A percentile compares a stretch with the other conserved stretches of the same genome.
These are phyloP conservation scores for Plagodis dolabraria DNA, from an alignment of 2,888 invertebrate genomes.

Conservation along the genomic window DNA sequence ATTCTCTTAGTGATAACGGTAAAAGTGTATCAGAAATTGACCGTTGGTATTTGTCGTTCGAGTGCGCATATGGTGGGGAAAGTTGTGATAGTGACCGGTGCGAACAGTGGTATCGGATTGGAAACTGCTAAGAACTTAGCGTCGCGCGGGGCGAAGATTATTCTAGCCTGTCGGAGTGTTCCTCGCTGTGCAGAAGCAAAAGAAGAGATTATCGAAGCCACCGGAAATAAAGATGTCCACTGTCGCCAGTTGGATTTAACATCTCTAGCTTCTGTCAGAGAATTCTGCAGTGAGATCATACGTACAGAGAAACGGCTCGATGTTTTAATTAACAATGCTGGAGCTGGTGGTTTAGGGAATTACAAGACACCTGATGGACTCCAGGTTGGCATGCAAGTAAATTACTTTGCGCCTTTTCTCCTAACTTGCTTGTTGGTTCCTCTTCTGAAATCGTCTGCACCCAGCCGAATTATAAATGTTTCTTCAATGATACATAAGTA, in stretches of 20 bases:
- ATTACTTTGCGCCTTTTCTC: conserved; percentile 90
- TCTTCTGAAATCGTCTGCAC: conserved; percentile 82
- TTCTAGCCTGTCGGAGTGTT: conserved; percentile 79
- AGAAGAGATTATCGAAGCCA: conserved; percentile 65
- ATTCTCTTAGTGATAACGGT: conserved; percentile 51
- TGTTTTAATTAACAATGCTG: conserved; percentile 86
- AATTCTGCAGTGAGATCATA: conserved; percentile 83
- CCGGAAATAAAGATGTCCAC: conserved; percentile 67
- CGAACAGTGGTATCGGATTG: conserved; percentile 80
- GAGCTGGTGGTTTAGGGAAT: conserved; percentile 75
- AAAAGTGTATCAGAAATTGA: conserved; percentile 73
- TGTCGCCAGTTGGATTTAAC: conserved; percentile 71
- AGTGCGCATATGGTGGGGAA: conserved; percentile 78
- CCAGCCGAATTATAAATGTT: conserved; percentile 87
- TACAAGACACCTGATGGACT: conserved; percentile 87
- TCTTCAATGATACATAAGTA: conserved; percentile 85
- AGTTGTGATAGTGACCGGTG: conserved; percentile 76
- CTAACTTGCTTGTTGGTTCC: conserved; percentile 86
- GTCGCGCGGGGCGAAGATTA: conserved; percentile 77
- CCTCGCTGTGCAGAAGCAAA: conserved; percentile 66
- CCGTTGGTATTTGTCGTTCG: conserved; percentile 69
- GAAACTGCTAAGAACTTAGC: conserved; percentile 82
- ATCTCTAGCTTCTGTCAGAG: conserved; percentile 76
- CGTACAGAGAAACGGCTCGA: conserved; percentile 79
- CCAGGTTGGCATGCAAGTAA: conserved; percentile 88